Base-by-base conservation (phyloP, 2,113 vertebrate genomes). In the Anhinga anhinga region DNA sequence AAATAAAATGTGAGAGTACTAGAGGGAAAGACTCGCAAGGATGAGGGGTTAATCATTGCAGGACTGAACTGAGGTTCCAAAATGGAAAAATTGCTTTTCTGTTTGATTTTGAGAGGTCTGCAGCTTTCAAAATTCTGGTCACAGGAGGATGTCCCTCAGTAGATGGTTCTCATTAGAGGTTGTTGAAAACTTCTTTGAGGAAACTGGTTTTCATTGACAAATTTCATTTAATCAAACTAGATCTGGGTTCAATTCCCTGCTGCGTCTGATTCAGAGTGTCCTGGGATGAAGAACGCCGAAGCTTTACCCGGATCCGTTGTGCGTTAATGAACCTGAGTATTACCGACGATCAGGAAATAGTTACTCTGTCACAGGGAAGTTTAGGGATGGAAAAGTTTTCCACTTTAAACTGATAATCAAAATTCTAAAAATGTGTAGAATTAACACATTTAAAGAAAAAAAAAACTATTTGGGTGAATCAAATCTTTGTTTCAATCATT, bases 11-110 rank as follows among this genome's bases (percentile, higher is more conserved):
- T 95, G 93, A 93, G 65, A 91, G 56, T 92, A 95, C 77, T 95
- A 84, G 95, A 94, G 61, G 78, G 78, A 94, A 85, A 94, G 81
- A 73, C 86, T 96, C 67, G 50, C 52, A 91, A 86, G 93, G 86
- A 97, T 96, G 95, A 97, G 90, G 97, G 96, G 96, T 98, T 97
- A 97, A 97, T 97, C 95, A 96, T 85, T 95, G 94, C 91, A 95
- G 88, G 78, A 92, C 88, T 90, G 90, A 97, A 95, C 53, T 86
- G 90, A 88, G 81, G 86, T 90, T 95, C 83, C 63, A 88, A 87
- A 95, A 95, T 90, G 69, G 93, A 96, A 96, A 97, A 93, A 97
- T 84, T 93, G 82, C 89, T 97, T 95, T 97, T 91, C 94, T 94
- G 58, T 96, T 96, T 95, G 88, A 96, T 96, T 98, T 95, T 93